Evolutionary conservation across 2,113 vertebrate species (phyloP).

Genomic region (Zosterops japonicus): DNA sequence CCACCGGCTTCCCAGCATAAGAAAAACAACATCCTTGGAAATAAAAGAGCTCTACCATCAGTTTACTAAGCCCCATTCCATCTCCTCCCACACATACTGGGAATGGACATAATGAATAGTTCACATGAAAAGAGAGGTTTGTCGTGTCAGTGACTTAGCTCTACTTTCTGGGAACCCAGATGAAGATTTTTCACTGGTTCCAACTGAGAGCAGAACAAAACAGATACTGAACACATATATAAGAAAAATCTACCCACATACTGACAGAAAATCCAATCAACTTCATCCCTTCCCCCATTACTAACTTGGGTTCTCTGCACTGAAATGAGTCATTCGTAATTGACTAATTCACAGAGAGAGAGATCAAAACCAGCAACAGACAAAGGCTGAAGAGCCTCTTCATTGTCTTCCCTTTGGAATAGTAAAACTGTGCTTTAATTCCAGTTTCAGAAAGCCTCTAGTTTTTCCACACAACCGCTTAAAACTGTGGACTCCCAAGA

Average conservation of each 20-base stretch:
- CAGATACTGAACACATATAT: not conserved
- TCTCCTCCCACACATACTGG: not conserved
- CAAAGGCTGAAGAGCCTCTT: not conserved
- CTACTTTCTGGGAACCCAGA: not conserved
- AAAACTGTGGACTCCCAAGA: not conserved
- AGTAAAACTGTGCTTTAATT: not conserved
- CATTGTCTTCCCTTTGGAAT: not conserved
- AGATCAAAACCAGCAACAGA: not conserved
- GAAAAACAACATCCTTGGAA: constrained; percentile 2
- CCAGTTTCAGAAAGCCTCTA: not conserved
- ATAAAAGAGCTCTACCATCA: not conserved
- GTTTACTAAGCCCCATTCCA: not conserved
- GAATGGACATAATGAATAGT: not conserved
- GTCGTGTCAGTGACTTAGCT: not conserved
- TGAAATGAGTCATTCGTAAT: constrained; percentile 15
- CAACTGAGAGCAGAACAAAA: not conserved
- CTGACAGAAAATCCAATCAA: not conserved
- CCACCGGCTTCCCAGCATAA: not conserved
- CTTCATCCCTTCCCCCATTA: not conserved
- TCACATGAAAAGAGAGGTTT: not conserved
- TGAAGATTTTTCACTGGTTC: not conserved
- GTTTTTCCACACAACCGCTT: not conserved
- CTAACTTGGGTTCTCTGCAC: not conserved
- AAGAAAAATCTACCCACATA: not conserved
- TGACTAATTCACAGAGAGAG: not conserved